phyloP scores from a whole-genome alignment of 2,113 vertebrate species.

The Garra rufa region DNA sequence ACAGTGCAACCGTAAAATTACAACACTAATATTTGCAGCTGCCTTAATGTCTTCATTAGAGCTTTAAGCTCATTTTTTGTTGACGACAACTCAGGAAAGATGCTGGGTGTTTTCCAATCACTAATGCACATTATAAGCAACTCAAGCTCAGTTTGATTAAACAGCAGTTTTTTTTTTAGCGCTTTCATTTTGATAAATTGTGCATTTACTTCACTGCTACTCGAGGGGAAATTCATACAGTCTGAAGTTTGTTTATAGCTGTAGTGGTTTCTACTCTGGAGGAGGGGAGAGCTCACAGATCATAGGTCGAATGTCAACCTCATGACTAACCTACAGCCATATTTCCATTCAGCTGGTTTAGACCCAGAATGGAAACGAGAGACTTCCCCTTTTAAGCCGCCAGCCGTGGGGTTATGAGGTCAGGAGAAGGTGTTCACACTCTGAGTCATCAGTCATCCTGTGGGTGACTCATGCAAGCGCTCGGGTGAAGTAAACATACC shows the following conservation, averaged over 20 bases:
- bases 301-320: conserved; percentile 14
- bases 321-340: conserved; percentile 11
- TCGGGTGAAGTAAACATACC: conserved; percentile 32
- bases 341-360: conserved; percentile 5
- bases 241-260: neutral
- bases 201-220: neutral
- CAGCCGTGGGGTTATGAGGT: conserved; percentile 31
- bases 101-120: neutral
- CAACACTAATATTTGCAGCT: too few species aligned
- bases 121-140: neutral
- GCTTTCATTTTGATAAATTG: neutral
- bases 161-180: neutral
- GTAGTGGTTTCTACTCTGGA: conserved; percentile 14
- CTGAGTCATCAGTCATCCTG: conserved; percentile 35
- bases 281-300: neutral
- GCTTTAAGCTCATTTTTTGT: too few species aligned
- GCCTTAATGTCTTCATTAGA: too few species aligned
- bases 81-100: neutral
- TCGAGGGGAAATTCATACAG: neutral
- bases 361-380: conserved; percentile 13
- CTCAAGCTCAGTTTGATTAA: neutral
- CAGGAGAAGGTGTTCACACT: conserved; percentile 31
- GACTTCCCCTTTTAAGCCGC: conserved; percentile 34
- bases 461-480: conserved; percentile 35
- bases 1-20: too few species aligned